Conservation (phyloP, 2,888 invertebrate genomes). For the Eupithecia insigniata region DNA sequence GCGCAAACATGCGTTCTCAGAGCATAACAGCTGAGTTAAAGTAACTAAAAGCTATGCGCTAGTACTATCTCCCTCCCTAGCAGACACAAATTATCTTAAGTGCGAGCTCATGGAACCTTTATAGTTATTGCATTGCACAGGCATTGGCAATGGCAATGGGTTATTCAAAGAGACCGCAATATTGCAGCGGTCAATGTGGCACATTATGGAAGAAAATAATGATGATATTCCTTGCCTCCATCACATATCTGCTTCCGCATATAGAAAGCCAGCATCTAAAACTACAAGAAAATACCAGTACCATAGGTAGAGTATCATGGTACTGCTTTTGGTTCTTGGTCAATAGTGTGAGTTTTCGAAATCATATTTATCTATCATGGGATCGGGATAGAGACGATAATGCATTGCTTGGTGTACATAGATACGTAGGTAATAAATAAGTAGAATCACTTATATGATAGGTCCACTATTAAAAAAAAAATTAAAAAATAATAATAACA, state of each 20-base stretch:
- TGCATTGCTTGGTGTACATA: no score
- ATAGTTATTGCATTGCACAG: conserved; percentile 29
- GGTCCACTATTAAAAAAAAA: no score
- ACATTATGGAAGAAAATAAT: neutral
- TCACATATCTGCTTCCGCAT: neutral
- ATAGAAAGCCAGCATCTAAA: neutral
- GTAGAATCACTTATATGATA: no score
- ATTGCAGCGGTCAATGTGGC: neutral
- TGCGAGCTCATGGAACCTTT: conserved; percentile 34
- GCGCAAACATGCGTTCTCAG: neutral
- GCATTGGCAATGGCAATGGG: conserved; percentile 21
- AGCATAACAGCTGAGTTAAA: conserved; percentile 32
- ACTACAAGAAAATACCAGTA: no score
- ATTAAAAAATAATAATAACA: no score
- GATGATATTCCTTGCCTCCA: neutral
- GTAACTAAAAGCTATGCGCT: conserved; percentile 39
- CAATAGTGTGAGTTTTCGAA: no score
- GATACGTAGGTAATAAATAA: no score
- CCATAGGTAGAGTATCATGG: no score
- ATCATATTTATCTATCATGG: no score
- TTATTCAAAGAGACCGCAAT: conserved; percentile 26
- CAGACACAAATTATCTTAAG: conserved; percentile 55
- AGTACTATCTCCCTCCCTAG: conserved; percentile 42
- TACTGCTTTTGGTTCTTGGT: no score
- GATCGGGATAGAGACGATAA: no score